These are phyloP conservation scores for Aleiodes testaceus DNA, from an alignment of 2,888 invertebrate genomes.

Conservation along the genomic window DNA sequence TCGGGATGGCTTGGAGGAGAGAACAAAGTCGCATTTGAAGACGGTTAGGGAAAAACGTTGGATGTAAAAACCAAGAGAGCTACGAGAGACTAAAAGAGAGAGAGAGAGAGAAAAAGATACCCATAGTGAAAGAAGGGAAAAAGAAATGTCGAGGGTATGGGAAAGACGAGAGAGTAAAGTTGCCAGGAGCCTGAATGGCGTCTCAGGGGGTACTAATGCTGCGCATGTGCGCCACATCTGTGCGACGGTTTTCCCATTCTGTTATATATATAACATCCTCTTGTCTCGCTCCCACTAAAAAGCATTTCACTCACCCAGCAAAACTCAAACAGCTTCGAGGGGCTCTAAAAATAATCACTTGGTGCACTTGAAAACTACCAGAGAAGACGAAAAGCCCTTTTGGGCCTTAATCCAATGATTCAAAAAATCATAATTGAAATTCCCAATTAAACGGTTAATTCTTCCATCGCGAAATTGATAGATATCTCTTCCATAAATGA, in stretches of 20 bases:
- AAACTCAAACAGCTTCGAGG: conserved; percentile 44
- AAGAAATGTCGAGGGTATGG: conserved; percentile 39
- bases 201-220: conserved; percentile 44
- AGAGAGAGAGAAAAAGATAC: conserved; percentile 24
- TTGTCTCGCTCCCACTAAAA: not conserved
- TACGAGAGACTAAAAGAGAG: conserved; percentile 6
- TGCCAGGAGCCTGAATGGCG: conserved; percentile 58
- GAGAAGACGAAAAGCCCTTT: conserved; percentile 33
- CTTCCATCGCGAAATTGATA: too few species aligned
- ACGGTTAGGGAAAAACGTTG: conserved; percentile 21
- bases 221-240: conserved; percentile 67
- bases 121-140: conserved; percentile 11
- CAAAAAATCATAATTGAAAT: too few species aligned
- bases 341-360: conserved; percentile 66
- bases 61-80: conserved; percentile 23
- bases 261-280: conserved; percentile 21
- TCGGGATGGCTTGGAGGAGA: conserved; percentile 41
- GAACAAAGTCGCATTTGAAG: conserved; percentile 40
- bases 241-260: conserved; percentile 54
- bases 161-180: conserved; percentile 38
- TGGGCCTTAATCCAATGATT: conserved; percentile 39
- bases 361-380: conserved; percentile 61
- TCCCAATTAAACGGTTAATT: too few species aligned
- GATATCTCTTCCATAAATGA: not conserved
- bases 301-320: conserved; percentile 16